phyloP scores from a whole-genome alignment of 1,140 invertebrate species.

The Coboldia fuscipes region DNA sequence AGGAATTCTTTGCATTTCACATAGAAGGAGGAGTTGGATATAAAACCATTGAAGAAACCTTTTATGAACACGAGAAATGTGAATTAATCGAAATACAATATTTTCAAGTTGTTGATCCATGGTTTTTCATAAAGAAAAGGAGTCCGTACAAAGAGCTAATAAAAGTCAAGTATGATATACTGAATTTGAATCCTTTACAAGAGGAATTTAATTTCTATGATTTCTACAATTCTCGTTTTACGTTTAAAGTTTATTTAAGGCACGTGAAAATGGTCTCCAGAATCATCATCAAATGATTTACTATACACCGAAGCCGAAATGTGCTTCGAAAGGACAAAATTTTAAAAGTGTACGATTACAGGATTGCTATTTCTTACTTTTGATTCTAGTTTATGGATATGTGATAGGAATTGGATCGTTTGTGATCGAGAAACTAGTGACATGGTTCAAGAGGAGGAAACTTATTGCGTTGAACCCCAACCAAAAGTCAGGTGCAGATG shows the following conservation, averaged over 20 bases:
- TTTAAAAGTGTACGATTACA: slow-evolving; percentile 20
- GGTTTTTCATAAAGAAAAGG: slow-evolving; percentile 29
- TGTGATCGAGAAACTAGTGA: too few relatives aligned
- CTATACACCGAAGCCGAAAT: slow-evolving; percentile 16
- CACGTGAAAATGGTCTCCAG: slow-evolving; percentile 16
- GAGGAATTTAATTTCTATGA: too few relatives aligned
- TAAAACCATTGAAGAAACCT: slow-evolving; percentile 36
- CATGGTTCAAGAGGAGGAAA: too few relatives aligned
- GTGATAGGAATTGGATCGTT: too few relatives aligned
- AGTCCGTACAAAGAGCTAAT: slow-evolving; percentile 36
- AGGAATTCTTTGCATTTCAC: slow-evolving; percentile 36
- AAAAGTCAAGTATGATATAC: slow-evolving; percentile 37
- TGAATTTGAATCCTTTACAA: too few relatives aligned
- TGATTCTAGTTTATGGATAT: slow-evolving; percentile 11
- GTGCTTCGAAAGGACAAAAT: slow-evolving; percentile 11
- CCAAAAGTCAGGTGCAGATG: too few relatives aligned
- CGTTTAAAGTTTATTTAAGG: slow-evolving; percentile 14
- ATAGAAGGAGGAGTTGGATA: slow-evolving; percentile 34
- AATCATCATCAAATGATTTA: slow-evolving; percentile 9
- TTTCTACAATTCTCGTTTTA: too few relatives aligned
- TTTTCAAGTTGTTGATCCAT: slow-evolving; percentile 31
- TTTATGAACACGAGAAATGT: slow-evolving; percentile 40
- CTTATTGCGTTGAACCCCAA: too few relatives aligned
- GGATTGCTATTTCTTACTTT: slow-evolving; percentile 11
- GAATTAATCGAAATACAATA: slow-evolving; percentile 35